Evolutionary conservation across 2,113 vertebrate genomes (phyloP).

Genomic region (Dromas ardeola): DNA sequence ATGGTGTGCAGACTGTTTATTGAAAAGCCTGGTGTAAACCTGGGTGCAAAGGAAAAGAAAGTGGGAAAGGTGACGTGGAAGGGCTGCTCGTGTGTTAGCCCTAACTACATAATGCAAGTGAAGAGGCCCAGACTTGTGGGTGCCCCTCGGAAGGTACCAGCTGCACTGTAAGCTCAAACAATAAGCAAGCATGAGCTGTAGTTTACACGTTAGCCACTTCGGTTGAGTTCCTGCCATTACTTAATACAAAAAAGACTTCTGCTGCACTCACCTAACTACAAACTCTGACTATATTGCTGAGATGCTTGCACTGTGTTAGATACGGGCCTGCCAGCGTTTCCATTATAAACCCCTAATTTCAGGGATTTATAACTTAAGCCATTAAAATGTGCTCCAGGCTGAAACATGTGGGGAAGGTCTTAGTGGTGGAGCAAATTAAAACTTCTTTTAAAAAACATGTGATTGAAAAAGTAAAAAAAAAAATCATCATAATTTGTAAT

Average conservation of each 20-base stretch:
- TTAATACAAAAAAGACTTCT: background rate
- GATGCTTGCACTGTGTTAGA: background rate
- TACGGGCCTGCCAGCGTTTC: background rate
- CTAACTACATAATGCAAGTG: fast-evolving
- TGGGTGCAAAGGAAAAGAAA: background rate
- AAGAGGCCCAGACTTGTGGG: background rate
- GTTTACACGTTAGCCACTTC: background rate
- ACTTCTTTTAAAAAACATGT: background rate
- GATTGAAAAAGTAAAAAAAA: background rate
- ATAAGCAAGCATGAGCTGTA: background rate
- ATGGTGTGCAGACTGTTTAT: background rate
- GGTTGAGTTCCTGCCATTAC: background rate
- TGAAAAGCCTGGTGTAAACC: background rate
- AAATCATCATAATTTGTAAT: background rate
- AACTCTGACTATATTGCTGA: background rate
- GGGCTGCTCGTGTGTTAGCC: background rate
- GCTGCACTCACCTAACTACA: background rate
- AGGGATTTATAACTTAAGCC: conserved; percentile 4
- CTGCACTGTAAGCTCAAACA: background rate
- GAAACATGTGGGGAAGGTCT: conserved; percentile 12
- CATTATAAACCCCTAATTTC: conserved; percentile 31
- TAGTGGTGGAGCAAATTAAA: conserved; percentile 11
- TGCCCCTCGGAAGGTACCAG: background rate
- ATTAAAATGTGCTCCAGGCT: conserved; percentile 16
- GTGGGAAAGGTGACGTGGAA: background rate